A percentile compares a stretch with the other conserved stretches of the same genome.
Conservation (phyloP, 1,140 invertebrate genomes). For the Diorhabda elongata region DNA sequence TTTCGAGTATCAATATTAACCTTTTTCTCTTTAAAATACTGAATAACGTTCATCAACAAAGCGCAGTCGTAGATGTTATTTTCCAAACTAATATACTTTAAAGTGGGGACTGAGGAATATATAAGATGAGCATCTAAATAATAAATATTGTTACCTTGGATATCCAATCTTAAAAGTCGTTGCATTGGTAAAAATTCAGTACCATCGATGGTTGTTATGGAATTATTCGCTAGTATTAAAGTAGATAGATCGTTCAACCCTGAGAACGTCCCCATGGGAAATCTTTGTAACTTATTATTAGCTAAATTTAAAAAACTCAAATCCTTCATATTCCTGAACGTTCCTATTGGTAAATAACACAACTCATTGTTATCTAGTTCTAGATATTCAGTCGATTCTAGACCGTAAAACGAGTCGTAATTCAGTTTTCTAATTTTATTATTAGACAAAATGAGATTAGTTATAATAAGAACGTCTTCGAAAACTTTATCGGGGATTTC, state of each 20-base stretch:
- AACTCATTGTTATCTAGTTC: slow-evolving; percentile 37
- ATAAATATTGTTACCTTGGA: slow-evolving; percentile 37
- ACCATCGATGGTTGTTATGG: slow-evolving; percentile 29
- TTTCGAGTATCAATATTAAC: slow-evolving; percentile 29
- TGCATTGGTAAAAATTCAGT: slow-evolving; percentile 31
- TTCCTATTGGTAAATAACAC: slow-evolving; percentile 37
- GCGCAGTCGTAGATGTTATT: slow-evolving; percentile 40
- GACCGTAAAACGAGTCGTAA: slow-evolving; percentile 32
- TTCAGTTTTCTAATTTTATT: slow-evolving; percentile 34
- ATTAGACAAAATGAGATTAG: slow-evolving; percentile 35
- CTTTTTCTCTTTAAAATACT: slow-evolving; percentile 32
- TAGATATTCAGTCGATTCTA: slow-evolving; percentile 37
- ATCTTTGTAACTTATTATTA: slow-evolving; percentile 36
- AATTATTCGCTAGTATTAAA: slow-evolving; percentile 38
- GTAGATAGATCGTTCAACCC: slow-evolving; percentile 34
- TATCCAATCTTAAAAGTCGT: slow-evolving; percentile 33
- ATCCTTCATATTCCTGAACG: slow-evolving; percentile 32
- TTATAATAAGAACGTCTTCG: slow-evolving; percentile 26
- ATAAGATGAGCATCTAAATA: slow-evolving; percentile 35
- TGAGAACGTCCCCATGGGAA: slow-evolving; percentile 36
- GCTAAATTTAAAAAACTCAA: slow-evolving; percentile 36
- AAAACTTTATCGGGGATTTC: slow-evolving; percentile 33
- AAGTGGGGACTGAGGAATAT: slow-evolving; percentile 27
- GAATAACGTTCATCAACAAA: slow-evolving; percentile 32
- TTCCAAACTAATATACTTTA: slow-evolving; percentile 31